Conservation (phyloP, 1,140 invertebrate genomes). For the Drosophila obscura region DNA sequence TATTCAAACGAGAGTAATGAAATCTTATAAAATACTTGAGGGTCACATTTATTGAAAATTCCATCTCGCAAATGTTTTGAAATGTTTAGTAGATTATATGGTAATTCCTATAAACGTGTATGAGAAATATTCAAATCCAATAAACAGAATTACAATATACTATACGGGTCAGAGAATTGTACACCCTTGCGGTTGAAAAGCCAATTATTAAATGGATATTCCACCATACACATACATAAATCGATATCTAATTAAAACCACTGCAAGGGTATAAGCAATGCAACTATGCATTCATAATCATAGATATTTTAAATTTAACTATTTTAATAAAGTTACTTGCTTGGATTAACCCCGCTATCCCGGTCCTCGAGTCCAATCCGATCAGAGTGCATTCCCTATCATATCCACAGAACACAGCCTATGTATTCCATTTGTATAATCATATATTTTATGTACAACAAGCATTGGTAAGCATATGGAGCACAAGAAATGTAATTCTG, state of each 20-base stretch:
- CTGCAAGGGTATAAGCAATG: constrained; percentile 27
- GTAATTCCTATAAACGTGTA: constrained; percentile 39
- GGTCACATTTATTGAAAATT: constrained; percentile 60
- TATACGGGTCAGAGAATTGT: constrained; percentile 28
- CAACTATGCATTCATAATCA: constrained; percentile 27
- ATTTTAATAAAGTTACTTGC: constrained; percentile 61
- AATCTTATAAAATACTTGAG: constrained; percentile 50
- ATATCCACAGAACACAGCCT: no score
- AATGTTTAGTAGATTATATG: constrained; percentile 49
- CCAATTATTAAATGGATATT: constrained; percentile 45
- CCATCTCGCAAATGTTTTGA: constrained; percentile 54
- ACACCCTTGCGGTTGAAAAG: constrained; percentile 12
- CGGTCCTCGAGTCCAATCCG: constrained; percentile 27
- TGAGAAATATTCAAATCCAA: constrained; percentile 38
- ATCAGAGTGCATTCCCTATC: neutral
- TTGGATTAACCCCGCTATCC: constrained; percentile 42
- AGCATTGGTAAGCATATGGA: no score
- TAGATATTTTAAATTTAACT: constrained; percentile 44
- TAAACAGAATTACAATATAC: constrained; percentile 35
- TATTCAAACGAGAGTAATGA: constrained; percentile 17
- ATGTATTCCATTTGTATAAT: no score
- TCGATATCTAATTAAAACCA: constrained; percentile 28
- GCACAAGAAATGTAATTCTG: no score
- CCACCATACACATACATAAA: constrained; percentile 2
- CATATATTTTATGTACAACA: no score